Base-by-base conservation (phyloP, 2,113 vertebrate species). In the Tonatia bakeri region DNA sequence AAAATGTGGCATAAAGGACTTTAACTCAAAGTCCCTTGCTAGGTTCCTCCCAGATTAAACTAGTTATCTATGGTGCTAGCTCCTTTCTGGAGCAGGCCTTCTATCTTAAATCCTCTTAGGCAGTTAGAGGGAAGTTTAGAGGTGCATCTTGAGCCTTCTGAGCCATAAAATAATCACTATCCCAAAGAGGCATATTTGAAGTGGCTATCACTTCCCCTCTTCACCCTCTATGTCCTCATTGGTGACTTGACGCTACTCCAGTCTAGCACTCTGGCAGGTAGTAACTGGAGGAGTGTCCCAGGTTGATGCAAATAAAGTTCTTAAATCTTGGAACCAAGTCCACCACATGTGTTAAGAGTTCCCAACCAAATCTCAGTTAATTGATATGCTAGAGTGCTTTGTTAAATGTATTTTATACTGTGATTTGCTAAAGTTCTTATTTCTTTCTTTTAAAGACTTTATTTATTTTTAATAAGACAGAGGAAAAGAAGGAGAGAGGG, bases 321-420 rank as follows among this genome's bases (percentile, higher is more conserved):
- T 54, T 72, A n/a, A 40, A 0, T 67, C 72, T 93, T 77, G 31
- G 24, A 72, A 64, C 28, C 8, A 9, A 20, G 26, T 90, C 26
- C 73, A 36, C 22, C 15, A 11, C 12, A 12, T 40, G 4, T 38
- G n/a, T 84, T 80, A 72, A 89, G 89, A 86, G 50, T 90, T 38
- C 90, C 40, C 70, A 72, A 19, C 67, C 26, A 59, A 31, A 10
- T 14, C 45, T 38, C 1, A 0, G 52, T 70, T 84, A 50, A 52
- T 54, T 83, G 33, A 45, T 75, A 36, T 45, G 43, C 56, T 64
- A 26, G 1, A 33, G 16, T 64, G 3, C 10, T 95, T 36, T 61
- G 20, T 87, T 82, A 88, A 47, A 52, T n/a, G 64, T 92, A 87
- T n/a, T 70, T 94, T 64, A 36, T 86, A 73, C 83, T 86, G 64